Evolutionary conservation across 2,888 invertebrate genomes (phyloP), one percentile per base, ranked within the genome.

Genomic region (Xanthorhoe designata): DNA sequence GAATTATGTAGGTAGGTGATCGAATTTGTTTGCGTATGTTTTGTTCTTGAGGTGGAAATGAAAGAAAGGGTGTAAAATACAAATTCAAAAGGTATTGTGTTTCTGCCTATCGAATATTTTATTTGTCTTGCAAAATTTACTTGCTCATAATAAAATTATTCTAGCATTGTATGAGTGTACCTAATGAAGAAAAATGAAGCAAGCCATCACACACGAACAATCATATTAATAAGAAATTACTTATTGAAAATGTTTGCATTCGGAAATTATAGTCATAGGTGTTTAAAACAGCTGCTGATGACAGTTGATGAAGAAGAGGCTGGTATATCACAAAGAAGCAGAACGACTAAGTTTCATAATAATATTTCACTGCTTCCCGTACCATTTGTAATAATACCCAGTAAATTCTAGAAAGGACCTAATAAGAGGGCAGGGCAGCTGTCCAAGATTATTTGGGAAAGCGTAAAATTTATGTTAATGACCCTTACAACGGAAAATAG

Each of bases 381-480:
- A 76, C 75, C 79, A 82, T 82, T 79, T 72, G 81, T 84, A 84
- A 81, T 81, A 85, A 83, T 83, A 82, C 79, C 78, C 75, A 81
- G 81, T 86, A 84, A 88, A 86, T 86, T 84, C 70, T 69, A 83
- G 77, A 81, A 79, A 84, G 82, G 79, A 80, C 79, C 82, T 86
- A 86, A 87, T 85, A 83, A 79, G 68, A 83, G 83, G 84, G 83
- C 82, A 78, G 87, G 84, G 86, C 86, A 85, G 75, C 75, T 80
- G 83, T 86, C 87, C 86, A 85, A 85, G 85, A 84, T 88, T 89
- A 89, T 89, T 85, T 87, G 78, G 78, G 80, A 82, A 64, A 84
- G 83, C 88, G 88, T 88, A 87, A 88, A 89, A 89, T 90, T 89
- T 89, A 90, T 90, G 89, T 90, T 90, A 90, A 90, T 90, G 88